phyloP scores from a whole-genome alignment of 2,797 vertebrate species.

The Perodicticus potto region DNA sequence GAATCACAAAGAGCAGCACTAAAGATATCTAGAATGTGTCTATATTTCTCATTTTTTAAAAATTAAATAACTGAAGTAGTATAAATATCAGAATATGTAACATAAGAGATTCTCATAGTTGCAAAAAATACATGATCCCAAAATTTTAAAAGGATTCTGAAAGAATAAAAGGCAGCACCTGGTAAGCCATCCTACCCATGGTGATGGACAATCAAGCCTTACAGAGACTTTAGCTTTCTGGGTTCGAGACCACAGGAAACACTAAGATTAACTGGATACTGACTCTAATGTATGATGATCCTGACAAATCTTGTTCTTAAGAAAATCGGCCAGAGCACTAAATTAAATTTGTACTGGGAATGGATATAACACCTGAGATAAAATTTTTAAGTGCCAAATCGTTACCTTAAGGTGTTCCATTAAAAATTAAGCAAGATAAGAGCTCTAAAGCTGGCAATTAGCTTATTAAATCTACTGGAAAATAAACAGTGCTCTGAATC shows the following conservation, averaged over 20 bases:
- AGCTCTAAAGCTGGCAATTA: not conserved
- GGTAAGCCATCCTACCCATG: not conserved
- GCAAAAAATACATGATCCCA: not conserved
- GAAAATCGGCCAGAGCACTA: not conserved
- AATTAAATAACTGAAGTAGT: not conserved
- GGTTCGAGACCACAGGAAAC: not conserved
- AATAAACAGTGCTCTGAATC: constrained; percentile 4
- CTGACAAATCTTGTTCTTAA: not conserved
- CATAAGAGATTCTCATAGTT: not conserved
- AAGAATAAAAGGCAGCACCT: not conserved
- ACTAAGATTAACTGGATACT: not conserved
- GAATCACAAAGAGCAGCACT: not conserved
- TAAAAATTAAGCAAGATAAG: not conserved
- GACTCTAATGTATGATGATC: not conserved
- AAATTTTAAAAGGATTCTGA: not conserved
- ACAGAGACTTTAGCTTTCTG: not conserved
- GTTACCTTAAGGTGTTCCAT: not conserved
- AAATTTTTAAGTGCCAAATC: not conserved
- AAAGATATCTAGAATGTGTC: not conserved
- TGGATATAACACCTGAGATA: not conserved
- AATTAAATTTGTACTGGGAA: not conserved
- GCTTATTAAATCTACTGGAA: not conserved
- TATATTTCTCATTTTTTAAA: not conserved
- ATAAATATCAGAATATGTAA: not conserved
- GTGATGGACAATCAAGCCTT: not conserved